A percentile compares a stretch with the other conserved stretches of the same genome.
Evolutionary conservation across 2,797 vertebrate genomes (phyloP).

Genomic region (Linurgus olivaceus): DNA sequence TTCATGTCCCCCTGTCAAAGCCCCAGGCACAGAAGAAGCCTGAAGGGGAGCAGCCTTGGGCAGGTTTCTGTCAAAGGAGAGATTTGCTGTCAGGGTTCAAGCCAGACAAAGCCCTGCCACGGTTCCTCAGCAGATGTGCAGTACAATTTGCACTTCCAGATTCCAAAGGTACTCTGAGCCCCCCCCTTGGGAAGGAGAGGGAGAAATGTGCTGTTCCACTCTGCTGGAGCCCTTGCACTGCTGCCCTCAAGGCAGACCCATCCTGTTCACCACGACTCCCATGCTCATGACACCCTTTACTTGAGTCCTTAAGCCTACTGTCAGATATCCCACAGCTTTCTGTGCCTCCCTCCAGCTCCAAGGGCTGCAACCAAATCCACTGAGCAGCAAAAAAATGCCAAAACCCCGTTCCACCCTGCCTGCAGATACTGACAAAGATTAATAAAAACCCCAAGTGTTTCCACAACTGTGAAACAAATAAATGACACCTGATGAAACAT

Average conservation of each 20-base stretch:
- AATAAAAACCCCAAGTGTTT: not conserved
- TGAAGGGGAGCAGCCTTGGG: not conserved
- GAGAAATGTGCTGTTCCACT: not conserved
- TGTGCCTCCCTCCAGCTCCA: not conserved
- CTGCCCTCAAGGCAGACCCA: not conserved
- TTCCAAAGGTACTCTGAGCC: not conserved
- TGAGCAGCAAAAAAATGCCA: accelerated
- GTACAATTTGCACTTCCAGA: not conserved
- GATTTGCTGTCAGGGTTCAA: not conserved
- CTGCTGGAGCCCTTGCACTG: not conserved
- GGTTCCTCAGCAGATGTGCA: accelerated
- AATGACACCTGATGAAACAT: not conserved
- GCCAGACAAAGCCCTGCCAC: not conserved
- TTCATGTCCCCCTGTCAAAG: not conserved
- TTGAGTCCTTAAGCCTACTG: not conserved
- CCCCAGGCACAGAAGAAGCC: not conserved
- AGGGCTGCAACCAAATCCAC: not conserved
- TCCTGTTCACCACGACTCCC: accelerated
- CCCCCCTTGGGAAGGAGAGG: not conserved
- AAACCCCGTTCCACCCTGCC: not conserved
- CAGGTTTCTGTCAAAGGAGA: not conserved
- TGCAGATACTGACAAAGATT: not conserved
- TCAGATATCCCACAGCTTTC: not conserved
- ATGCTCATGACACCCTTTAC: not conserved
- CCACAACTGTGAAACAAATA: not conserved